phyloP scores from a whole-genome alignment of 2,888 invertebrate species.

The Chirona hameri region DNA sequence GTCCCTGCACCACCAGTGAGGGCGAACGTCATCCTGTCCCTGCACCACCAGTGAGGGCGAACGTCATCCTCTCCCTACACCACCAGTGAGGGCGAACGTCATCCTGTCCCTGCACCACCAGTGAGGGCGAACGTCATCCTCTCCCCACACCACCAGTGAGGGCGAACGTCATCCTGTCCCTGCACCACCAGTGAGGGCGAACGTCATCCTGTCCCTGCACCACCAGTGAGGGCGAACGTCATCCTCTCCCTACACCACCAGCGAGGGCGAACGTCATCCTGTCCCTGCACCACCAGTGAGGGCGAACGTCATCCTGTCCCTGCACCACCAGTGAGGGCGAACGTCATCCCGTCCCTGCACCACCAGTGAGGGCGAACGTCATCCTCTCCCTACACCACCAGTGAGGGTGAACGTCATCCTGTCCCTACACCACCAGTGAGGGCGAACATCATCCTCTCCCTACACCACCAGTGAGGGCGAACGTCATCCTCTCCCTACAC shows the following conservation, averaged over 20 bases:
- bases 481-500: constrained; percentile 60
- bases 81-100: too few relatives aligned
- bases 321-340: constrained; percentile 74
- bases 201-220: constrained; percentile 60
- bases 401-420: constrained; percentile 50
- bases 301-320: background rate
- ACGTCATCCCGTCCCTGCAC: constrained; percentile 60
- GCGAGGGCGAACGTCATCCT: constrained; percentile 50
- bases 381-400: constrained; percentile 70
- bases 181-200: constrained; percentile 74
- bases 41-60: constrained; percentile 74
- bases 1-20: constrained; percentile 80
- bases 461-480: constrained; percentile 74
- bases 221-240: constrained; percentile 59
- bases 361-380: constrained; percentile 59
- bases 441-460: background rate
- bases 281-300: constrained; percentile 80
- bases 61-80: background rate
- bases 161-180: background rate
- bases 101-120: constrained; percentile 88
- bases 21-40: background rate
- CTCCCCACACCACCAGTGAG: constrained; percentile 80
- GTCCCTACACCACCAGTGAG: constrained; percentile 80
- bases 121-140: constrained; percentile 50
- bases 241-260: constrained; percentile 70